Evolutionary conservation across 1,140 invertebrate genomes (phyloP).

Genomic region (Drosophila quadrilineata): DNA sequence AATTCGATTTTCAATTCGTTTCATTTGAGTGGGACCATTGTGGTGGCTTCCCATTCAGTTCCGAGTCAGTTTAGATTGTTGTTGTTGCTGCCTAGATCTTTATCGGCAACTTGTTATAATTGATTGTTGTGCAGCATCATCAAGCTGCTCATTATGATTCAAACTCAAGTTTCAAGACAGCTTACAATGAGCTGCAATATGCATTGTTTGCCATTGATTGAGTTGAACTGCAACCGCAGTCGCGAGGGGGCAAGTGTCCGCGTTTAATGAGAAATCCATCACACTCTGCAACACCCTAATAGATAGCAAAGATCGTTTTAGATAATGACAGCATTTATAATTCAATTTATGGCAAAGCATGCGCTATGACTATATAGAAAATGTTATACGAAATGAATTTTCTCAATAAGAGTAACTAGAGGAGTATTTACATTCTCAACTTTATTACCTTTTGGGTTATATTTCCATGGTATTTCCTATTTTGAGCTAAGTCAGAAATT

Average conservation of each 20-base stretch:
- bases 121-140: slow-evolving; percentile 75
- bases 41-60: slow-evolving; percentile 35
- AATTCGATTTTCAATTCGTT: slow-evolving; percentile 71
- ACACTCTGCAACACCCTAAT: slow-evolving; percentile 7
- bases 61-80: slow-evolving; percentile 6
- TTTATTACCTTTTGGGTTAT: too few species aligned
- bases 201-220: slow-evolving; percentile 21
- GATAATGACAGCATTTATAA: slow-evolving; percentile 5
- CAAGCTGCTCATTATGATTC: slow-evolving; percentile 21
- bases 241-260: neutral
- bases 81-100: slow-evolving; percentile 21
- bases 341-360: neutral
- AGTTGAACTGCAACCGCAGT: slow-evolving; percentile 17
- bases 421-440: too few species aligned
- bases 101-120: slow-evolving; percentile 68
- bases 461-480: too few species aligned
- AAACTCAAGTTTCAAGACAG: slow-evolving; percentile 18
- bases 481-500: neutral
- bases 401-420: too few species aligned
- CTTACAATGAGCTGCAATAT: slow-evolving; percentile 37
- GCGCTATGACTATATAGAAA: too few species aligned
- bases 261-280: slow-evolving; percentile 22
- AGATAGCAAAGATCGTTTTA: neutral
- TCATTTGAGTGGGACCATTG: slow-evolving; percentile 52
- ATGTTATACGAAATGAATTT: too few species aligned